Conservation (phyloP, 2,888 invertebrate genomes). For the Rhamphomyia laevipes region DNA sequence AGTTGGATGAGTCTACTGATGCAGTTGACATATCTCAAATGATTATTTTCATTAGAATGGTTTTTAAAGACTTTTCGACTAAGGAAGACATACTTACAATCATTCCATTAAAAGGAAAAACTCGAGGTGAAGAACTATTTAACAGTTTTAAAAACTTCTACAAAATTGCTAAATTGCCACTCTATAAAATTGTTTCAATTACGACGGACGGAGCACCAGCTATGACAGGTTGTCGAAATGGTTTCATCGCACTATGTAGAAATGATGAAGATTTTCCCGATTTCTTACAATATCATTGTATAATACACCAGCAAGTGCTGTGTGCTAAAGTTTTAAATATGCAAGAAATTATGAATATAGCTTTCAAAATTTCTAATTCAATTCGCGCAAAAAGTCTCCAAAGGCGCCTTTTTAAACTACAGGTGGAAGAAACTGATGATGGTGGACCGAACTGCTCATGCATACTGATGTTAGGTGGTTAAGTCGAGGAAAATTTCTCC, state of each 20-base stretch:
- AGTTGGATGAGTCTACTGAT: not conserved
- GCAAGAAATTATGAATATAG: slow-evolving; percentile 1
- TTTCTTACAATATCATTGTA: slow-evolving; percentile 1
- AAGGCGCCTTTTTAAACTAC: not conserved
- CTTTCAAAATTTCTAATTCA: slow-evolving; percentile 1
- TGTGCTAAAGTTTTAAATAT: not conserved
- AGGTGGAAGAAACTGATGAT: not conserved
- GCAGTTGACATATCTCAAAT: not conserved
- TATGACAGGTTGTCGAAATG: slow-evolving; percentile 1
- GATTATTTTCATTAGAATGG: not conserved
- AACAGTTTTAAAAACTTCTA: not conserved
- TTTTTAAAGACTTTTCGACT: not conserved
- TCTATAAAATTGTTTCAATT: not conserved
- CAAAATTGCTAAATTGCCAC: not conserved
- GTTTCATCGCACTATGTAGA: slow-evolving; percentile 3
- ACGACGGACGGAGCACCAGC: slow-evolving; percentile 3
- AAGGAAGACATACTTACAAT: not conserved
- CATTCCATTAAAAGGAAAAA: not conserved
- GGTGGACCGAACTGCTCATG: slow-evolving; percentile 3
- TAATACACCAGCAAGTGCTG: not conserved
- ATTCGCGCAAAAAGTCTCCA: slow-evolving; percentile 1
- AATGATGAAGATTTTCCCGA: not conserved
- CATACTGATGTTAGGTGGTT: slow-evolving; percentile 7
- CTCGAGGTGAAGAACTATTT: not conserved
- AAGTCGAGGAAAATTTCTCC: slow-evolving; percentile 4